Percentiles rank a stretch among this genome's conserved stretches.
Conservation (phyloP, 1,140 invertebrate species). For the Dendroctonus valens region DNA sequence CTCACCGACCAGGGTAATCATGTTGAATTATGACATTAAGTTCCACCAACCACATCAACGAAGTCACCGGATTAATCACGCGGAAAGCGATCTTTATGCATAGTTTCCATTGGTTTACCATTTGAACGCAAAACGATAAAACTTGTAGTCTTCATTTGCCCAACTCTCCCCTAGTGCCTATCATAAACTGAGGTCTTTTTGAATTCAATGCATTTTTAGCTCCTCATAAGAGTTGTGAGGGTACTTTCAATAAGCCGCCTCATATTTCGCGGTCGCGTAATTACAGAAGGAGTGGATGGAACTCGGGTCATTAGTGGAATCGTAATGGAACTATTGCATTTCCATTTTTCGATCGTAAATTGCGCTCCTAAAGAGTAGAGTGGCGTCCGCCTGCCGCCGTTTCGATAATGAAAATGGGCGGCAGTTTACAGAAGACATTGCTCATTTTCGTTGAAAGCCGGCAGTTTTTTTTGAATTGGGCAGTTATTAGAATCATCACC, state of each 20-base stretch:
- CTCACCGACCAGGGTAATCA: conserved; percentile 5
- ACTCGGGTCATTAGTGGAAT: conserved; percentile 8
- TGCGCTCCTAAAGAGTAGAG: not conserved
- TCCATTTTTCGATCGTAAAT: conserved; percentile 19
- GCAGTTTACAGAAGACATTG: not conserved
- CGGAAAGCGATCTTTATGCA: too few species aligned
- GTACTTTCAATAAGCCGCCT: conserved; percentile 7
- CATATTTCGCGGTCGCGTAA: conserved; percentile 5
- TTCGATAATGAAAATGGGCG: conserved; percentile 11
- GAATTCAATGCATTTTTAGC: not conserved
- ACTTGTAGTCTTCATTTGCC: too few species aligned
- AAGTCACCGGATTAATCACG: too few species aligned
- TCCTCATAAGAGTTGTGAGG: not conserved
- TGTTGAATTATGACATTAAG: conserved; percentile 22
- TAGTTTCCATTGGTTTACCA: too few species aligned
- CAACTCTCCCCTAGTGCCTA: too few species aligned
- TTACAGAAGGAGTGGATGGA: not conserved
- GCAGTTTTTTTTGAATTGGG: not conserved
- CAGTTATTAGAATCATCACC: not conserved
- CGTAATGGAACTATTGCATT: conserved; percentile 10
- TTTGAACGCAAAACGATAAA: too few species aligned
- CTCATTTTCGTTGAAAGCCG: not conserved
- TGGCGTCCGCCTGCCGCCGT: not conserved
- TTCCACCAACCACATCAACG: too few species aligned
- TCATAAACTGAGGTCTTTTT: not conserved